Evolutionary conservation across 2,797 vertebrate genomes (phyloP).

Genomic region (Rhabdomys pumilio): DNA sequence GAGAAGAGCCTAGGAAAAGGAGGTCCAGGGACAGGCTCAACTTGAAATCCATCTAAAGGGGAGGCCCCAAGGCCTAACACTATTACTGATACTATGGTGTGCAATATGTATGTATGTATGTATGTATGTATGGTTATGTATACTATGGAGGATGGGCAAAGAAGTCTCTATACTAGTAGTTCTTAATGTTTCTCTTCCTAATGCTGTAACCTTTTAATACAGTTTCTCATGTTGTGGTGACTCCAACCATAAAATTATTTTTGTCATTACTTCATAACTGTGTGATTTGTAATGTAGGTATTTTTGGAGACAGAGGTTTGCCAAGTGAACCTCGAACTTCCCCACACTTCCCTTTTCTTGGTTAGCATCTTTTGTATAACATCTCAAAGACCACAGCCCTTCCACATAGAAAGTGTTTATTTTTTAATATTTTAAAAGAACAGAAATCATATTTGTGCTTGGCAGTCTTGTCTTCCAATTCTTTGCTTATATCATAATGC

Average conservation of each 20-base stretch:
- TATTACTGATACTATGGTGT: too few relatives aligned
- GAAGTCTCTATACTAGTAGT: not conserved
- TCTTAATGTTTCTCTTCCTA: not conserved
- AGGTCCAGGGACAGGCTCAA: too few relatives aligned
- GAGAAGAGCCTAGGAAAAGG: too few relatives aligned
- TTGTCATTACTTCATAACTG: not conserved
- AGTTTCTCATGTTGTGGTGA: not conserved
- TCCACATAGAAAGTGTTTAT: not conserved
- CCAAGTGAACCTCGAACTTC: not conserved
- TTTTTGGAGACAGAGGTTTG: not conserved
- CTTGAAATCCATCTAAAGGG: too few relatives aligned
- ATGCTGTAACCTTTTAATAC: not conserved
- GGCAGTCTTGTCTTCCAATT: not conserved
- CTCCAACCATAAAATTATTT: not conserved
- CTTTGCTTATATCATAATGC: not conserved
- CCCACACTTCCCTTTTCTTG: not conserved
- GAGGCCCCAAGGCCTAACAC: too few relatives aligned
- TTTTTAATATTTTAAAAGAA: not conserved
- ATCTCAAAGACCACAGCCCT: not conserved
- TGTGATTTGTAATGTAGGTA: not conserved
- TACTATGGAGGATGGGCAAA: too few relatives aligned
- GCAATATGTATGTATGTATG: too few relatives aligned
- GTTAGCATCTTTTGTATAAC: not conserved
- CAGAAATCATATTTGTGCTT: not conserved
- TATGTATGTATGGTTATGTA: too few relatives aligned